Percentiles rank a stretch among this genome's conserved stretches.
Evolutionary conservation across 2,888 invertebrate genomes (phyloP).

Genomic region (Himalopsyche kuldschensis): DNA sequence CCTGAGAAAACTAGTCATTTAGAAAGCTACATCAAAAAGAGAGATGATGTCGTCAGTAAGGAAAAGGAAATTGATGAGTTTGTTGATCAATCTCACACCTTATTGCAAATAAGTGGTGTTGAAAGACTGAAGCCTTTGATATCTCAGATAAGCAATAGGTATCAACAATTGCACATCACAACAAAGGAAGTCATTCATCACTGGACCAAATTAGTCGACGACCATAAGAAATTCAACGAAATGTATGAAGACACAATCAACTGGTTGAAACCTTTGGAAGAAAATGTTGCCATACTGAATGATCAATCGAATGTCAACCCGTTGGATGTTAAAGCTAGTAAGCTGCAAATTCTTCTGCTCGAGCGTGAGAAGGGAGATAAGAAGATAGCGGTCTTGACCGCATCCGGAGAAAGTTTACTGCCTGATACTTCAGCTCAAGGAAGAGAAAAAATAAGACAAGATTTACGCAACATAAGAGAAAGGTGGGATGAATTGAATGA

Average conservation of each 20-base stretch:
- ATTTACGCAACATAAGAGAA: slow-evolving; percentile 77
- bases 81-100: slow-evolving; percentile 83
- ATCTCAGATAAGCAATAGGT: slow-evolving; percentile 86
- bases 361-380: slow-evolving; percentile 85
- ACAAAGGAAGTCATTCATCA: slow-evolving; percentile 86
- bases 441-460: slow-evolving; percentile 84
- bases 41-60: slow-evolving; percentile 75
- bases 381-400: slow-evolving; percentile 72
- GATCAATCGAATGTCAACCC: slow-evolving; percentile 59
- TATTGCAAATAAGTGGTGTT: slow-evolving; percentile 81
- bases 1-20: slow-evolving; percentile 80
- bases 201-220: slow-evolving; percentile 80
- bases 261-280: slow-evolving; percentile 79
- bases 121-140: slow-evolving; percentile 85
- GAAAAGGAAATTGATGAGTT: slow-evolving; percentile 87
- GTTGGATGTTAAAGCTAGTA: slow-evolving; percentile 67
- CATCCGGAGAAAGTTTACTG: slow-evolving; percentile 84
- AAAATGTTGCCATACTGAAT: slow-evolving; percentile 66
- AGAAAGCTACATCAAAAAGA: slow-evolving; percentile 69
- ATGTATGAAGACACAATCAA: slow-evolving; percentile 72
- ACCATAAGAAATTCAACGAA: slow-evolving; percentile 78
- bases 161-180: slow-evolving; percentile 76
- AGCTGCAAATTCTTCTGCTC: slow-evolving; percentile 70
- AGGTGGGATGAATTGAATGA: slow-evolving; percentile 88
- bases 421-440: slow-evolving; percentile 92